phyloP scores from a whole-genome alignment of 2,113 vertebrate genomes.

The Toxostoma redivivum region DNA sequence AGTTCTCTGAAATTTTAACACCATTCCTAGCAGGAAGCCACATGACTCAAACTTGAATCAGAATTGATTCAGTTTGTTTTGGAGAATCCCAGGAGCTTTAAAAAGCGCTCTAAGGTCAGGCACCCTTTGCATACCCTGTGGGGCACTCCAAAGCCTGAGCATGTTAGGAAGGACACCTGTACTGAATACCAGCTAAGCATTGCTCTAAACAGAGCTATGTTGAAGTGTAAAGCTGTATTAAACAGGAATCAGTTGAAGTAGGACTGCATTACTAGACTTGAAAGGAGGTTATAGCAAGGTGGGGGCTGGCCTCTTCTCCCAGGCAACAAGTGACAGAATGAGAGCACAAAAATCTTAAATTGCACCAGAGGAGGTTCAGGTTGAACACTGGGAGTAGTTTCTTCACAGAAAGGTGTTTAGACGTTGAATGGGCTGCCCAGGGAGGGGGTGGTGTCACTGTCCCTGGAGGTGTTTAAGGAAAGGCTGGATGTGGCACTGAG shows the following conservation, averaged over 20 bases:
- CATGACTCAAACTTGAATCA: not conserved
- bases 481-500: not conserved
- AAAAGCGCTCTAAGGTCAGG: rapidly evolving
- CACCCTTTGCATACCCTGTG: rapidly evolving
- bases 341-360: not conserved
- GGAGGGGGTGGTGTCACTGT: rapidly evolving
- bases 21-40: not conserved
- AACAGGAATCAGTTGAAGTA: not conserved
- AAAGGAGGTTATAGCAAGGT: not conserved
- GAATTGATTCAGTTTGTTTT: not conserved
- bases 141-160: not conserved
- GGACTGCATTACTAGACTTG: too few relatives aligned
- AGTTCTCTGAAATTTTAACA: not conserved
- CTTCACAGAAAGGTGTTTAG: not conserved
- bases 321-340: not conserved
- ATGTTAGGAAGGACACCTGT: rapidly evolving
- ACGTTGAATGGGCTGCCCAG: not conserved
- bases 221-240: too few relatives aligned
- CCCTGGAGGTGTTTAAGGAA: too few relatives aligned
- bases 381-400: not conserved
- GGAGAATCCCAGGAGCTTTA: not conserved
- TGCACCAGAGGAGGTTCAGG: too few relatives aligned
- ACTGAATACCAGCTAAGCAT: not conserved
- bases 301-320: not conserved
- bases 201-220: rapidly evolving